These are phyloP conservation scores for Mamestra configurata DNA, from an alignment of 1,140 invertebrate species.

Conservation along the genomic window DNA sequence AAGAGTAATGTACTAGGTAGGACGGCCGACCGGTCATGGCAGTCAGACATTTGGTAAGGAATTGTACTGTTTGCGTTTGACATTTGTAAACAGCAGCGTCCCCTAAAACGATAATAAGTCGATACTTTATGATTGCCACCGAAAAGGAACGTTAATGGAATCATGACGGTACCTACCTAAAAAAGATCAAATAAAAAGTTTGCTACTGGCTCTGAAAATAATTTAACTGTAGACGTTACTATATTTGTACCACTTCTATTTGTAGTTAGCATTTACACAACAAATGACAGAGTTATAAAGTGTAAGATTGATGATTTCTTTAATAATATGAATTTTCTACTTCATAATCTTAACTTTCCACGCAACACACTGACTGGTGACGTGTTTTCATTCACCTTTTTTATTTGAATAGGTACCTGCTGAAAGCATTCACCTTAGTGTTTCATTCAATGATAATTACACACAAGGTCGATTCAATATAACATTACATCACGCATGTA, in stretches of 20 bases:
- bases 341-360: not conserved
- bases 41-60: not conserved
- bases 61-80: not conserved
- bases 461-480: not conserved
- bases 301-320: not conserved
- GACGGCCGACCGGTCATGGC: not conserved
- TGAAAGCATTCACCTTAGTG: not conserved
- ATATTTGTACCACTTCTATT: not conserved
- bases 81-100: not conserved
- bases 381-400: not conserved
- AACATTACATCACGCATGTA: too few relatives aligned
- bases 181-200: not conserved
- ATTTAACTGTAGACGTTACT: too few relatives aligned
- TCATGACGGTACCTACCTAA: not conserved
- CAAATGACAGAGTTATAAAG: not conserved
- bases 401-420: not conserved
- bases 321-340: not conserved
- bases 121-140: slow-evolving; percentile 1
- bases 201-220: too few relatives aligned
- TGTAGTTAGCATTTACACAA: not conserved
- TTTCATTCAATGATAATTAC: not conserved
- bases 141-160: not conserved
- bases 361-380: not conserved
- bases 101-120: not conserved
- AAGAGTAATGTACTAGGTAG: not conserved